These are phyloP conservation scores for Battus philenor DNA, from an alignment of 1,140 invertebrate species.

Conservation along the genomic window DNA sequence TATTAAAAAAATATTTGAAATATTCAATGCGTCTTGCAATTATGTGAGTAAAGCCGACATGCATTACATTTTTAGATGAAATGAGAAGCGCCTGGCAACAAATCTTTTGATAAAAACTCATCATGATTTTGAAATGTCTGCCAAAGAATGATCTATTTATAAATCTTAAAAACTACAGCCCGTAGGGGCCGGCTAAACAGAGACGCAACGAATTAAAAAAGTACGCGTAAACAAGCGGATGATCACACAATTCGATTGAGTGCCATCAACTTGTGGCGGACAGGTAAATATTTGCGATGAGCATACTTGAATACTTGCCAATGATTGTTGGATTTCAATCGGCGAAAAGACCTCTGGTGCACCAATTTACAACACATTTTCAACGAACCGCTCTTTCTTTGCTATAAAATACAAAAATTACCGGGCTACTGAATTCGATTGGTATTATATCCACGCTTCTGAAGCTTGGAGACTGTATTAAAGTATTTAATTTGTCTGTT, in stretches of 20 bases:
- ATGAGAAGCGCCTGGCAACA: slow-evolving; percentile 29
- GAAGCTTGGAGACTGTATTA: too few species aligned
- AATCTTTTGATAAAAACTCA: too few species aligned
- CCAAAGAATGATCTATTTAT: slow-evolving; percentile 49
- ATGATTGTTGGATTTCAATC: slow-evolving; percentile 65
- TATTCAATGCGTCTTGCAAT: too few species aligned
- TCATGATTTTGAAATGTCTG: too few species aligned
- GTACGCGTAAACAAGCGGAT: slow-evolving; percentile 19
- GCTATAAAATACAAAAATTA: slow-evolving; percentile 17
- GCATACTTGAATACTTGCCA: slow-evolving; percentile 62
- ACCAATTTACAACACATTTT: slow-evolving; percentile 55
- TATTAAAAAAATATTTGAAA: too few species aligned
- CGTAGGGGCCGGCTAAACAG: slow-evolving; percentile 33
- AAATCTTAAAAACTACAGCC: slow-evolving; percentile 41
- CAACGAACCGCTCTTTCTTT: slow-evolving; percentile 35
- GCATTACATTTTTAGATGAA: slow-evolving; percentile 31
- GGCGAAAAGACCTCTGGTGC: slow-evolving; percentile 48
- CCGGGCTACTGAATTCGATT: neutral
- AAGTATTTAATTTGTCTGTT: too few species aligned
- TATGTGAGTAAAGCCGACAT: too few species aligned
- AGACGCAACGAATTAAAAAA: slow-evolving; percentile 32
- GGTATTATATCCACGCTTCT: too few species aligned
- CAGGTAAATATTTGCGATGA: slow-evolving; percentile 64
- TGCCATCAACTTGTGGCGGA: slow-evolving; percentile 43
- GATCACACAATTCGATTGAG: slow-evolving; percentile 38